Conservation (phyloP, 1,140 invertebrate genomes). For the Brachystomella parvula region DNA sequence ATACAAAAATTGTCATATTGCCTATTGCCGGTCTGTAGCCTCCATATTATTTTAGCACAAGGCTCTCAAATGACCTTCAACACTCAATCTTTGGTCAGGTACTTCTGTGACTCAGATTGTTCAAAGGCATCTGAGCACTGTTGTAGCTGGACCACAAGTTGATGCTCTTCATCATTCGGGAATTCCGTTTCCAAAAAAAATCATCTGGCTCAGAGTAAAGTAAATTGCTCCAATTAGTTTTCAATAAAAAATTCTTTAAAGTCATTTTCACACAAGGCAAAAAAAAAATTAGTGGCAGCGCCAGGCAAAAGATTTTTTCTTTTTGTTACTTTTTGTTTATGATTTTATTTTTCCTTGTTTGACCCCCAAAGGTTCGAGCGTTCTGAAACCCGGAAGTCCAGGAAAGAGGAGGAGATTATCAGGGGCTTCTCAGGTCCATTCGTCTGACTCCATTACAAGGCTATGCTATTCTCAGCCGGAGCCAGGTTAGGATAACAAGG, state of each 20-base stretch:
- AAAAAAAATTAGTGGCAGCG: neutral
- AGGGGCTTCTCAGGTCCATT: neutral
- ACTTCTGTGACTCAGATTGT: constrained; percentile 43
- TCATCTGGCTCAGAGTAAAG: too few relatives aligned
- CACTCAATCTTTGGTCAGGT: constrained; percentile 37
- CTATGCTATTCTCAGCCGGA: constrained; percentile 44
- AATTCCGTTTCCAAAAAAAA: constrained; percentile 33
- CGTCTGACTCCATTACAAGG: constrained; percentile 26
- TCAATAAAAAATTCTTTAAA: neutral
- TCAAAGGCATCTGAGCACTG: constrained; percentile 33
- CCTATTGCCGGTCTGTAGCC: neutral
- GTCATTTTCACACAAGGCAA: neutral
- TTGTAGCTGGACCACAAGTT: constrained; percentile 12
- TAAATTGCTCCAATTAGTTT: too few relatives aligned
- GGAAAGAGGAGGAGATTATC: neutral
- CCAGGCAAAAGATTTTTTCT: neutral
- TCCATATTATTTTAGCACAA: neutral
- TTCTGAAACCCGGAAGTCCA: neutral
- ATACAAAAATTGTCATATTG: constrained; percentile 2
- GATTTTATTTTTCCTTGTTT: neutral
- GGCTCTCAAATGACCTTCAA: neutral
- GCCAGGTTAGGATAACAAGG: constrained; percentile 32
- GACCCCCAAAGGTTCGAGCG: neutral
- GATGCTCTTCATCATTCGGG: neutral
- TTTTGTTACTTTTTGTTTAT: neutral